Conservation (phyloP, 2,113 vertebrate genomes). For the Gasterosteus nipponicus region DNA sequence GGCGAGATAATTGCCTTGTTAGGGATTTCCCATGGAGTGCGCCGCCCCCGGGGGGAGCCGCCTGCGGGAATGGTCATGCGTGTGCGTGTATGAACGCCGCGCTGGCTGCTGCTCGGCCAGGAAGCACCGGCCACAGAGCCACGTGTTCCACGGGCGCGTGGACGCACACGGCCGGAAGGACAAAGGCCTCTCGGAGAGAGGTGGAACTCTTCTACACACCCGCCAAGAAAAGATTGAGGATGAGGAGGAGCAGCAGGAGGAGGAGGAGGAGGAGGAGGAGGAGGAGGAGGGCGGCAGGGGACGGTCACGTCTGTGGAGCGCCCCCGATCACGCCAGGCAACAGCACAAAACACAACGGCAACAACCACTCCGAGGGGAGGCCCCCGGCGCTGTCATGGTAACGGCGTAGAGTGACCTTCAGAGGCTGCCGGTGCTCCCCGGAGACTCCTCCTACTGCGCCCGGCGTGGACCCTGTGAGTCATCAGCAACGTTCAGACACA, state of each 20-base stretch:
- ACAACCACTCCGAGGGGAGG: slow-evolving; percentile 58
- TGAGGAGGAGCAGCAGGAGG: background rate
- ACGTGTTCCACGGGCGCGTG: no score
- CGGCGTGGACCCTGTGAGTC: slow-evolving; percentile 70
- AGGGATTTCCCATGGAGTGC: slow-evolving; percentile 41
- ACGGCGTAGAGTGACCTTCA: slow-evolving; percentile 74
- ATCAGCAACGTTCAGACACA: slow-evolving; percentile 73
- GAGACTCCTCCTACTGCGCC: slow-evolving; percentile 65
- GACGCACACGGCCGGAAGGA: no score
- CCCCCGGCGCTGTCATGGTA: slow-evolving; percentile 72
- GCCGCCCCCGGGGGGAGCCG: slow-evolving; percentile 21
- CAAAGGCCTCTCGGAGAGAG: no score
- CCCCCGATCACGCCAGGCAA: slow-evolving; percentile 40
- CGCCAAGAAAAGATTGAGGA: no score
- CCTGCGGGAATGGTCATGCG: slow-evolving; percentile 53
- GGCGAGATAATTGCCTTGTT: slow-evolving; percentile 62
- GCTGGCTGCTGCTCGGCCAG: slow-evolving; percentile 26
- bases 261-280: slow-evolving; percentile 40
- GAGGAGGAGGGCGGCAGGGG: background rate
- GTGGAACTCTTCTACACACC: no score
- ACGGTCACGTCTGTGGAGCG: slow-evolving; percentile 7
- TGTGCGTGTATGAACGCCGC: slow-evolving; percentile 57
- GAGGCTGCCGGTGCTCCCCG: slow-evolving; percentile 67
- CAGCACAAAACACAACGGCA: slow-evolving; percentile 21
- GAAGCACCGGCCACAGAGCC: slow-evolving; percentile 37